A percentile compares a stretch with the other conserved stretches of the same genome.
Conservation (phyloP, 2,888 invertebrate genomes). For the Limnephilus marmoratus region DNA sequence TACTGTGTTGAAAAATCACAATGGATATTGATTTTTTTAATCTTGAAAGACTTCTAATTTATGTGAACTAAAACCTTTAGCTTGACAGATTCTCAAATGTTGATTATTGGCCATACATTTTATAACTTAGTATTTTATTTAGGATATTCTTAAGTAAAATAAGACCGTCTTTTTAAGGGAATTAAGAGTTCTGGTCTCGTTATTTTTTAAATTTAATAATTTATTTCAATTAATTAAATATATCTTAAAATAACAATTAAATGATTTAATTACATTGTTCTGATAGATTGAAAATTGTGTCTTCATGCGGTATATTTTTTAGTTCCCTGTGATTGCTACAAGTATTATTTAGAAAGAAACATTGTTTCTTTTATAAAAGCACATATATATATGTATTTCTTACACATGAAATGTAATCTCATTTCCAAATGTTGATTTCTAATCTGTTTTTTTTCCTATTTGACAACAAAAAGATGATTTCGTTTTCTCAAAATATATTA, state of each 20-base stretch:
- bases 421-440: neutral
- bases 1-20: neutral
- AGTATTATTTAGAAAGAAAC: slow-evolving; percentile 38
- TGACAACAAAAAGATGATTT: neutral
- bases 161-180: slow-evolving; percentile 3
- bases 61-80: neutral
- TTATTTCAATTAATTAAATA: slow-evolving; percentile 9
- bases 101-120: neutral
- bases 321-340: slow-evolving; percentile 35
- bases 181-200: neutral
- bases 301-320: slow-evolving; percentile 9
- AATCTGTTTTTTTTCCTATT: neutral
- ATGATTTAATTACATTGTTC: neutral
- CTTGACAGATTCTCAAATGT: neutral
- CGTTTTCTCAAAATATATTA: neutral
- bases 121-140: neutral
- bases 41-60: neutral
- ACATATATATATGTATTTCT: neutral
- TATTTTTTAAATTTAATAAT: slow-evolving; percentile 23
- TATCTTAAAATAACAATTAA: neutral
- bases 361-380: neutral
- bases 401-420: neutral
- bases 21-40: neutral
- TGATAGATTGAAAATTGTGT: neutral
- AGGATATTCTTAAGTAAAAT: neutral